Evolutionary conservation across 2,113 vertebrate species (phyloP), one percentile per base, ranked within the genome.

Genomic region (Plotosus lineatus): DNA sequence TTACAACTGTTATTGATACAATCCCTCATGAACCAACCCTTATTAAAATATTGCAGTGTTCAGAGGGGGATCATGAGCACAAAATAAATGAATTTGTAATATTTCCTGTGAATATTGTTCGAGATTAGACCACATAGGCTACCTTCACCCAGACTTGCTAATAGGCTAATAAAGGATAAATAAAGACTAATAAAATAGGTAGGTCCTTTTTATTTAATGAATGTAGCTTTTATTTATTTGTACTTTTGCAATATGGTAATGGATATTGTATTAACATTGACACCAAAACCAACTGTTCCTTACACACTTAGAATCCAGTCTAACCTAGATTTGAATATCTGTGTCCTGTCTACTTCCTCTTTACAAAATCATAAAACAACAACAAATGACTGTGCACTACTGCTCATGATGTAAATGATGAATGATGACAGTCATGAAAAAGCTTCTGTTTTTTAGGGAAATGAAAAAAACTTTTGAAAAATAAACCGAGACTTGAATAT

Each of bases 141-240:
- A 42, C 26, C 65, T 71, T 46, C 40, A 28, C 14, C 42, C 6
- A 1, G 28, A 3, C 23, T 48, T 55, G 51, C 19, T n/a, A 56
- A 23, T 26, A 26, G 31, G 69, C 69, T 73, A 51, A 73, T 51
- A 51, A 51, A 51, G 4, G 19, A 73, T 51, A 4, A 73, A 44
- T 17, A 26, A 51, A 19, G 1, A 1, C 8, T 72, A 33, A 1
- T 14, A 3, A 69, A 69, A 46, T 4, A 26, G 23, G 42, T 68
- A 44, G 23, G 28, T 6, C 12, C 31, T 72, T 31, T 31, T 26
- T 38, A 40, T 72, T 31, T 48, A 48, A 17, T 17, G 4, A 26
- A 68, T 14, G 26, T 31, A 50, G 26, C 38, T 50, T 46, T 72
- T 72, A 72, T 72, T 72, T 72, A 72, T 72, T 69, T 69, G 42